phyloP scores from a whole-genome alignment of 64 coral and sea anemone genomes.

The Stylophora pistillata region DNA sequence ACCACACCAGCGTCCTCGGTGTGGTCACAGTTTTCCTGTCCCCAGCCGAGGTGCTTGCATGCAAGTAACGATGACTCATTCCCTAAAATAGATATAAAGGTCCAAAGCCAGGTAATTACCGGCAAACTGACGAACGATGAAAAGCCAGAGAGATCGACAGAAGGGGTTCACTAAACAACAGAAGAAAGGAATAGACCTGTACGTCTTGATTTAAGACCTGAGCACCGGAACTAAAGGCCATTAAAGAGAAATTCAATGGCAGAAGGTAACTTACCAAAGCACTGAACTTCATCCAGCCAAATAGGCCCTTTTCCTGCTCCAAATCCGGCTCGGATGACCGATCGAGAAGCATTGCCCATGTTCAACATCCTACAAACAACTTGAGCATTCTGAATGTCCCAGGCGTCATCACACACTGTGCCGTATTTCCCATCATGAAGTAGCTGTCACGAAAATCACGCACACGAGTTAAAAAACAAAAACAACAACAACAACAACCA shows the following conservation, averaged over 20 bases:
- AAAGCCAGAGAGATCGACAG: too few species aligned
- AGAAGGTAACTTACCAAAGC: conserved; percentile 10
- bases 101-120: too few species aligned
- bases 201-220: too few species aligned
- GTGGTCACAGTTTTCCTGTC: conserved; percentile 65
- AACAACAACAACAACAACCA: too few species aligned
- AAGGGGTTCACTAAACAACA: too few species aligned
- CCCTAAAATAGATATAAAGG: not conserved
- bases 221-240: not conserved
- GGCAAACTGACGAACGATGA: too few species aligned
- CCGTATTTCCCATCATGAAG: conserved; percentile 44
- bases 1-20: conserved; percentile 52
- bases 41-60: conserved; percentile 54
- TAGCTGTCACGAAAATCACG: not conserved
- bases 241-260: not conserved
- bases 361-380: conserved; percentile 57
- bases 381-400: conserved; percentile 31
- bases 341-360: conserved; percentile 48
- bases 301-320: conserved; percentile 16
- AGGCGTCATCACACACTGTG: conserved; percentile 62
- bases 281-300: conserved; percentile 61
- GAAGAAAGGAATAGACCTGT: too few species aligned
- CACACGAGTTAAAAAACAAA: not conserved
- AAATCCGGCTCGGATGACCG: conserved; percentile 17
- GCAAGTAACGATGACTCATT: conserved; percentile 40